Percentiles rank a stretch among this genome's conserved stretches.
These are phyloP conservation scores for Vulpes lagopus DNA, from an alignment of 2,113 vertebrate species.

Conservation along the genomic window DNA sequence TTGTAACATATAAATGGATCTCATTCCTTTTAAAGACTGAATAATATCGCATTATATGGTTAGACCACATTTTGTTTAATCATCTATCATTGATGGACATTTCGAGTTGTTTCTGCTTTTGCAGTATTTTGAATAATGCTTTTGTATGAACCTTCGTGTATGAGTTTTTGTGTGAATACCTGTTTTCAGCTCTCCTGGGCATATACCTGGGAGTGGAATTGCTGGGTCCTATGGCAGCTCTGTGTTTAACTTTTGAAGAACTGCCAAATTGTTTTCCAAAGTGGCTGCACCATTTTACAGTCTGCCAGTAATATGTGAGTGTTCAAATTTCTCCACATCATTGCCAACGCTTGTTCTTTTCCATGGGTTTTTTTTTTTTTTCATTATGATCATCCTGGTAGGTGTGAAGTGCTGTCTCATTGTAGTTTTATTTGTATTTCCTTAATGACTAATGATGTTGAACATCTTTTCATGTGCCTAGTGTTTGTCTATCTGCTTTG, in stretches of 20 bases:
- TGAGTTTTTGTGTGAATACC: background rate
- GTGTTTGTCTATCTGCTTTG: background rate
- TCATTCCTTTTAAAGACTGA: background rate
- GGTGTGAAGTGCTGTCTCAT: background rate
- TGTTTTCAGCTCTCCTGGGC: background rate
- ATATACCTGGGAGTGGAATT: background rate
- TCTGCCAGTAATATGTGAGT: background rate
- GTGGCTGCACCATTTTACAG: background rate
- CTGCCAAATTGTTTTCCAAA: conserved; percentile 30
- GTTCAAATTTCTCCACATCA: background rate
- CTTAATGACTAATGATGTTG: background rate
- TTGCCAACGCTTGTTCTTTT: background rate
- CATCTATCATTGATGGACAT: background rate
- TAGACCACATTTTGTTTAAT: background rate
- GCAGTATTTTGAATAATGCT: background rate
- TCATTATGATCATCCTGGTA: background rate
- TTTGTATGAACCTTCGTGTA: background rate
- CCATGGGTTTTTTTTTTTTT: background rate
- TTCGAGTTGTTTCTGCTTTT: background rate
- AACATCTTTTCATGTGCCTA: background rate
- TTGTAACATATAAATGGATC: background rate
- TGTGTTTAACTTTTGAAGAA: conserved; percentile 7
- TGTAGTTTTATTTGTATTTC: conserved; percentile 57
- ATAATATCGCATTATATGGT: background rate
- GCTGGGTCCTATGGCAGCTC: background rate